phyloP scores from a whole-genome alignment of 2,113 vertebrate genomes.

The Empidonax traillii region DNA sequence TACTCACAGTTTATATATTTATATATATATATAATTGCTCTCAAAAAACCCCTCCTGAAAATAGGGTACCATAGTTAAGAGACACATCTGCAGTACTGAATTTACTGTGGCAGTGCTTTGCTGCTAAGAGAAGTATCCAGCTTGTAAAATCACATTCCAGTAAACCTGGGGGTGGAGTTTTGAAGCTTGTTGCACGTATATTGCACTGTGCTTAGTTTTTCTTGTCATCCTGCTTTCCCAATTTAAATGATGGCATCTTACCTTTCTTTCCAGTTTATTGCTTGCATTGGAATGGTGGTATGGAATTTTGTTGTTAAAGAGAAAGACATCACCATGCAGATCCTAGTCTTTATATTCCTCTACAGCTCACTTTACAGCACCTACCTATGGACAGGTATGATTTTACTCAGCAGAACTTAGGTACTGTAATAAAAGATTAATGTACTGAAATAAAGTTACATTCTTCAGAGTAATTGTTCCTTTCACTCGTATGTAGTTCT shows the following conservation, averaged over 20 bases:
- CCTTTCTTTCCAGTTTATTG: constrained; percentile 77
- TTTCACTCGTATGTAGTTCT: background rate
- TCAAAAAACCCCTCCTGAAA: background rate
- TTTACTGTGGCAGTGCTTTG: background rate
- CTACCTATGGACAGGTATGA: constrained; percentile 92
- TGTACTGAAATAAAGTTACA: background rate
- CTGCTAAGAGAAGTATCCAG: background rate
- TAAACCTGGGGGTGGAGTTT: background rate
- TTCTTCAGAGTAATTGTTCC: background rate
- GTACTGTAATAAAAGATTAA: background rate
- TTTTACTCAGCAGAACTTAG: background rate
- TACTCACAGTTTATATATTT: background rate
- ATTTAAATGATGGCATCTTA: background rate
- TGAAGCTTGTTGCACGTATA: background rate
- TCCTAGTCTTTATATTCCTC: constrained; percentile 87
- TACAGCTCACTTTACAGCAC: constrained; percentile 91
- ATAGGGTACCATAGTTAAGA: background rate
- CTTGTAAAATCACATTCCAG: background rate
- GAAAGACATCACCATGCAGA: constrained; percentile 79
- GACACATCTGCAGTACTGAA: background rate
- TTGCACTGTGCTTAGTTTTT: background rate
- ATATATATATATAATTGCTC: background rate
- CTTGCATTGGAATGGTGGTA: constrained; percentile 89
- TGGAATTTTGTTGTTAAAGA: constrained; percentile 89
- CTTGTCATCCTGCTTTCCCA: background rate